Percentiles rank a stretch among this genome's conserved stretches.
phyloP scores from a whole-genome alignment of 2,888 invertebrate species.

The Nephrotoma guestfalica region DNA sequence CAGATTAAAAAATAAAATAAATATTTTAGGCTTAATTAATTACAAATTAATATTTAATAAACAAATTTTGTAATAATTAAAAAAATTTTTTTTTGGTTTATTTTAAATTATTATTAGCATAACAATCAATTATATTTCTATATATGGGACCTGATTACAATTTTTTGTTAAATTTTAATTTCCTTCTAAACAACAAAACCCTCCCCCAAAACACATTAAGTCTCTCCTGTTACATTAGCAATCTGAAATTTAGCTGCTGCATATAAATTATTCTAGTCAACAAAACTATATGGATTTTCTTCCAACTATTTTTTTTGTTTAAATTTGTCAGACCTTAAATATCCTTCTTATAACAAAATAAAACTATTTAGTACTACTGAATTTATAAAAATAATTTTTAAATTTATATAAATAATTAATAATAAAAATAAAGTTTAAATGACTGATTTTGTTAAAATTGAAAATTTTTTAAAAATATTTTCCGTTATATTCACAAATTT shows the following conservation, averaged over 20 bases:
- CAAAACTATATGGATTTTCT: not conserved
- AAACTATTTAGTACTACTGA: not conserved
- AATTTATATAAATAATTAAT: not conserved
- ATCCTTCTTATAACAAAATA: no score
- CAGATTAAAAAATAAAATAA: not conserved
- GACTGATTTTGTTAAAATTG: not conserved
- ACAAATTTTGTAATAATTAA: not conserved
- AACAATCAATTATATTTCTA: not conserved
- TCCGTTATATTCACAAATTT: not conserved
- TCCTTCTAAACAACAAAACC: not conserved
- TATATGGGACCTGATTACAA: not conserved
- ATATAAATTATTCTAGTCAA: not conserved
- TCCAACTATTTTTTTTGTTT: not conserved
- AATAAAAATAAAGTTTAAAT: not conserved
- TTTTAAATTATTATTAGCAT: not conserved
- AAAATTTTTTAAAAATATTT: not conserved
- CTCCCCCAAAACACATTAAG: not conserved
- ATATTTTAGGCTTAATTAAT: not conserved
- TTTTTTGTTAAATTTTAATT: not conserved
- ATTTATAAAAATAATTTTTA: not conserved
- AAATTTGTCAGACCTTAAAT: not conserved
- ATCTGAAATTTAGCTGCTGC: not conserved
- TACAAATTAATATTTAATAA: not conserved
- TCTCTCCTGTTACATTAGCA: not conserved
- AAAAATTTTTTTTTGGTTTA: not conserved